These are phyloP conservation scores for Myotis pilosus DNA, from an alignment of 2,797 vertebrate genomes.

Conservation along the genomic window DNA sequence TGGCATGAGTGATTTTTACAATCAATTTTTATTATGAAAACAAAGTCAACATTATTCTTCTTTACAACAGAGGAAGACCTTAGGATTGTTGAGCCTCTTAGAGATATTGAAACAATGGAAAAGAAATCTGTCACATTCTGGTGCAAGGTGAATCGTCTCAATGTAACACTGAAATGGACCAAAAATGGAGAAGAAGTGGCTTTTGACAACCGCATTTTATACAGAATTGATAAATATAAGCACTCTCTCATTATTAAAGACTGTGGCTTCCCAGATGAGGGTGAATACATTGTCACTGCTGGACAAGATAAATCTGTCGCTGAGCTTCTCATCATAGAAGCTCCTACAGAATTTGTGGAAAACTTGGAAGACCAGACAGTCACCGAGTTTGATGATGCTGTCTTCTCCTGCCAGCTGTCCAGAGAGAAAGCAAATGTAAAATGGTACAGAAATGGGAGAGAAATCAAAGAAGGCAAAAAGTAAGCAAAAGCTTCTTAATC, in stretches of 20 bases:
- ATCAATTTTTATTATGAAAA: conserved; percentile 21
- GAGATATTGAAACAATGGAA: conserved; percentile 97
- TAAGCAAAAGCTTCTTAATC: conserved; percentile 76
- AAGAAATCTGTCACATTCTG: conserved; percentile 95
- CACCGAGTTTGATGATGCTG: conserved; percentile 95
- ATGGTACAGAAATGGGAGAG: conserved; percentile 97
- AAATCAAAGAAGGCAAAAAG: conserved; percentile 97
- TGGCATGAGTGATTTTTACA: background rate
- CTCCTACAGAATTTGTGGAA: conserved; percentile 92
- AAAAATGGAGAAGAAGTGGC: conserved; percentile 92
- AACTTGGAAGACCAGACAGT: conserved; percentile 97
- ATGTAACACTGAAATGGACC: conserved; percentile 94
- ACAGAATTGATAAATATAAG: conserved; percentile 95
- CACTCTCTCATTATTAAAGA: conserved; percentile 96
- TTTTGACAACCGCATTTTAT: conserved; percentile 90
- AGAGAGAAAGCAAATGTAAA: conserved; percentile 96
- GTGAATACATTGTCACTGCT: conserved; percentile 93
- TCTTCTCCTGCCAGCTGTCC: conserved; percentile 94
- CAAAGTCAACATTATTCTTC: conserved; percentile 48
- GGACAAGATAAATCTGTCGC: conserved; percentile 92
- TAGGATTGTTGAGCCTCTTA: conserved; percentile 92
- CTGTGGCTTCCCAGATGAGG: conserved; percentile 94
- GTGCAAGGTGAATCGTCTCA: conserved; percentile 95
- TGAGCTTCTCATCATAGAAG: conserved; percentile 97
- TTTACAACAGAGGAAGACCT: conserved; percentile 92